Conservation (phyloP, 2,888 invertebrate genomes). For the Sphaerophoria taeniata region DNA sequence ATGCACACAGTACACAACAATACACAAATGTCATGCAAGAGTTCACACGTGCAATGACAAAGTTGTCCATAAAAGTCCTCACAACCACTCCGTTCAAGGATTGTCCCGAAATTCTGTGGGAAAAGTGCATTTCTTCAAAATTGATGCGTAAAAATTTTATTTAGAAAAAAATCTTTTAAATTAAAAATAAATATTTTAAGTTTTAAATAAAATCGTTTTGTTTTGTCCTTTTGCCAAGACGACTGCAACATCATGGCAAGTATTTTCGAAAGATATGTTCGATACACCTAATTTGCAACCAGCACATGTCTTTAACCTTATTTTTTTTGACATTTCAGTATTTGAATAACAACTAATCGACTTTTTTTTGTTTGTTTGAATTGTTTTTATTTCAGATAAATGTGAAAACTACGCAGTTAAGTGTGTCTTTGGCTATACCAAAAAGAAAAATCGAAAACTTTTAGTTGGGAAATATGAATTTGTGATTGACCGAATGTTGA, state of each 20-base stretch:
- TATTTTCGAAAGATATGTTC: too few relatives aligned
- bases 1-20: slow-evolving; percentile 82
- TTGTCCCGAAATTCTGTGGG: slow-evolving; percentile 66
- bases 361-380: slow-evolving; percentile 5
- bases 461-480: slow-evolving; percentile 79
- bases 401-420: slow-evolving; percentile 60
- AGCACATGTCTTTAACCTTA: not conserved
- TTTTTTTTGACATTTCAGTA: not conserved
- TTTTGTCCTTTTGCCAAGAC: too few relatives aligned
- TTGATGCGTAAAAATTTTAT: not conserved
- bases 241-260: too few relatives aligned
- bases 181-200: not conserved
- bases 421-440: slow-evolving; percentile 78
- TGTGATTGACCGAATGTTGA: slow-evolving; percentile 81
- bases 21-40: slow-evolving; percentile 80
- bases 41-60: slow-evolving; percentile 79
- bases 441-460: slow-evolving; percentile 80
- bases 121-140: not conserved
- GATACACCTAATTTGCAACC: not conserved
- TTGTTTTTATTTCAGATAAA: slow-evolving; percentile 40
- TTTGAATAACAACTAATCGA: slow-evolving; percentile 19
- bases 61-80: slow-evolving; percentile 78
- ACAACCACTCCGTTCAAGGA: slow-evolving; percentile 79
- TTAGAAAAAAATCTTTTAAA: not conserved
- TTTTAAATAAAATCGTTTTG: not conserved